Evolutionary conservation across 1,140 invertebrate species (phyloP).

Genomic region (Thaumatotibia leucotreta): DNA sequence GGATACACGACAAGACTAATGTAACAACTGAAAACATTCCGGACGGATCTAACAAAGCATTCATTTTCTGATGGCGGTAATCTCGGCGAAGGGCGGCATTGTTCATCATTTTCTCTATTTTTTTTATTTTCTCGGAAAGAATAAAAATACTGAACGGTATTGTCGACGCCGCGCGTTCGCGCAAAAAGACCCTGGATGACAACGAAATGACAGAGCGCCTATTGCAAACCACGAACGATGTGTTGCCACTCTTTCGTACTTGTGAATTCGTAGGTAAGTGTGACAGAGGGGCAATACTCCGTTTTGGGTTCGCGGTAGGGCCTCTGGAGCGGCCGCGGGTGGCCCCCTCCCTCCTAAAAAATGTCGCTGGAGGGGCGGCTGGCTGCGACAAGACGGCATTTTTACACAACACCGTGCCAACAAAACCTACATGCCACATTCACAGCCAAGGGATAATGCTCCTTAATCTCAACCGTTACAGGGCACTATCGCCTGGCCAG

Average conservation of each 20-base stretch:
- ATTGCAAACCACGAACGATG: too few relatives aligned
- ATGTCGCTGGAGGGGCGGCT: constrained; percentile 20
- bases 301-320: too few relatives aligned
- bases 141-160: constrained; percentile 73
- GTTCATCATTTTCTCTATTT: constrained; percentile 69
- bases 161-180: constrained; percentile 68
- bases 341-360: neutral
- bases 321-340: constrained; percentile 49
- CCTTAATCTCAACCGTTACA: constrained; percentile 25
- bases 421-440: constrained; percentile 44
- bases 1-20: constrained; percentile 71
- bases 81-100: constrained; percentile 71
- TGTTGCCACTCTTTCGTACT: too few relatives aligned
- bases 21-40: constrained; percentile 68
- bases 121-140: constrained; percentile 67
- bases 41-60: constrained; percentile 71
- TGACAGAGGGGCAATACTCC: too few relatives aligned
- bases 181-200: constrained; percentile 71
- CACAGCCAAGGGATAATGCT: constrained; percentile 29
- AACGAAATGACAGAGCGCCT: constrained; percentile 75
- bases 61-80: constrained; percentile 74
- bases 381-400: constrained; percentile 69
- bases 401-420: constrained; percentile 55
- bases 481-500: constrained; percentile 18
- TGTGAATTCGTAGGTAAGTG: too few relatives aligned